Percentiles rank a stretch among this genome's conserved stretches.
phyloP scores from a whole-genome alignment of 2,113 vertebrate species.

The Sylvicapra grimmia region DNA sequence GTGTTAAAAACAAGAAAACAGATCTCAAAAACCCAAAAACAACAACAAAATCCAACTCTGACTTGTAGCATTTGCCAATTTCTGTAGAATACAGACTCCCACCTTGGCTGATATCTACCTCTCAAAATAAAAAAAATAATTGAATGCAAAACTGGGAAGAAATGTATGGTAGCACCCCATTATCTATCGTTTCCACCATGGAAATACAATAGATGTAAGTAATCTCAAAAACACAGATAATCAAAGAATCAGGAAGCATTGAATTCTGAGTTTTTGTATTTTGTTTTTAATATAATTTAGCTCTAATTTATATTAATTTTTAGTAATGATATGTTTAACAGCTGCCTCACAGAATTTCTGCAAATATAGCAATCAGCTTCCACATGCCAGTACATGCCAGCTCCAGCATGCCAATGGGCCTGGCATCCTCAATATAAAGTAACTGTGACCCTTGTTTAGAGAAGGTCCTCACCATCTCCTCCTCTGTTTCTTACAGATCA shows the following conservation, averaged over 20 bases:
- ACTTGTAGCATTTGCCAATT: not conserved
- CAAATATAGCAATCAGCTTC: not conserved
- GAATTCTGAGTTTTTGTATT: not conserved
- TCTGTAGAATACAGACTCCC: not conserved
- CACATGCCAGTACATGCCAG: accelerated
- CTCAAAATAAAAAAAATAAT: not conserved
- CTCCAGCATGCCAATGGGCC: not conserved
- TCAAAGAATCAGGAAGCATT: not conserved
- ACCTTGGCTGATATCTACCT: not conserved
- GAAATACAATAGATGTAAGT: not conserved
- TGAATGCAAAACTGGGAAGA: not conserved
- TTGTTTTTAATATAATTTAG: not conserved
- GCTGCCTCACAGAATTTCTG: not conserved
- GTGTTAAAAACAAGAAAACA: not conserved
- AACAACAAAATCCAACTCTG: not conserved
- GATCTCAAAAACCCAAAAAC: not conserved
- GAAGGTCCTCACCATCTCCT: not conserved
- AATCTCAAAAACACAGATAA: not conserved
- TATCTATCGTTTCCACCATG: not conserved
- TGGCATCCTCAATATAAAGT: not conserved
- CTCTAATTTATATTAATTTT: not conserved
- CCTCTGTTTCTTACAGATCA: slow-evolving; percentile 86
- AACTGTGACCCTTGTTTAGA: not conserved
- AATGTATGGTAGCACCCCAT: not conserved
- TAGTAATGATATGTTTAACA: not conserved